phyloP scores from a whole-genome alignment of 2,797 vertebrate species.

The Peromyscus eremicus region DNA sequence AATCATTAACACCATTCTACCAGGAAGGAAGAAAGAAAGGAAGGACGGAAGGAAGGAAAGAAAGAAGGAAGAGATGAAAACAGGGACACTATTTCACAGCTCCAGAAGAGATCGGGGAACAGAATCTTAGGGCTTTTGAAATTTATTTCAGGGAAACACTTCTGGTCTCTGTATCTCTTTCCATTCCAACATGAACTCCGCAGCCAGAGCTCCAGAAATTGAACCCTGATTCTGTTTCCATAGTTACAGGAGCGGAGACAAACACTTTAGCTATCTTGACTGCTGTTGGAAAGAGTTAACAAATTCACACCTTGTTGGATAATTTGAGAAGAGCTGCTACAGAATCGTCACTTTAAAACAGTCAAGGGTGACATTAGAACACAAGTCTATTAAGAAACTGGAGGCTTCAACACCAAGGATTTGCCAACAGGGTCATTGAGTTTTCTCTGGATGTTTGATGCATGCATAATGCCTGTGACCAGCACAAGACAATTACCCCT shows the following conservation, averaged over 20 bases:
- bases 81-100: background rate
- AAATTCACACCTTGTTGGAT: constrained; percentile 1
- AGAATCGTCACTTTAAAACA: constrained; percentile 9
- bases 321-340: background rate
- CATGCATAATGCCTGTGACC: no score
- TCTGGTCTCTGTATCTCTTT: background rate
- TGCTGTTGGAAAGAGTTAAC: constrained; percentile 40
- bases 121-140: background rate
- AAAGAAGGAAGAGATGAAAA: background rate
- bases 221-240: background rate
- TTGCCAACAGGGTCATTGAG: background rate
- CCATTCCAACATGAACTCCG: background rate
- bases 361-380: background rate
- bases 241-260: constrained; percentile 30
- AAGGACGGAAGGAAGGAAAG: background rate
- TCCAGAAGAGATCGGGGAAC: background rate
- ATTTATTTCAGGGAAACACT: background rate
- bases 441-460: background rate
- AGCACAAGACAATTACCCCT: background rate
- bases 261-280: constrained; percentile 8
- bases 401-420: background rate
- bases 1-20: background rate
- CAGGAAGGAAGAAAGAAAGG: background rate
- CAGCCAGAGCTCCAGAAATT: background rate
- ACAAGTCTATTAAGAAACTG: background rate